Conservation (phyloP, 2,888 invertebrate species). For the Hypena proboscidalis region DNA sequence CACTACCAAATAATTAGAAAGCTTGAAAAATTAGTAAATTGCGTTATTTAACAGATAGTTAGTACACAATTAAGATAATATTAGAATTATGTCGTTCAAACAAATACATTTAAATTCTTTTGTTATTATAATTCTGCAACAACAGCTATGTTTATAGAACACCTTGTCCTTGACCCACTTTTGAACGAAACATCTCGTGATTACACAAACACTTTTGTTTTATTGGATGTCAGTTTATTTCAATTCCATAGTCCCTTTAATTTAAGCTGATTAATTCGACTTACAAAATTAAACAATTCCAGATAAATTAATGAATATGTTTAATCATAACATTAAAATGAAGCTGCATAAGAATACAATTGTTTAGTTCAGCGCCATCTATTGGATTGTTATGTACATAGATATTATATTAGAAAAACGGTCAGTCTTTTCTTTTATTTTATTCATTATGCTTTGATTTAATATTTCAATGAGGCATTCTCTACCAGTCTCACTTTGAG, state of each 20-base stretch:
- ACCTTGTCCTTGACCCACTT: constrained; percentile 70
- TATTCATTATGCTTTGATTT: too few relatives aligned
- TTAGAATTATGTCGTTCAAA: neutral
- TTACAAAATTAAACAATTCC: too few relatives aligned
- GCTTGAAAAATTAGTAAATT: constrained; percentile 56
- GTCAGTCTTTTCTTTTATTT: too few relatives aligned
- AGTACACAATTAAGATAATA: neutral
- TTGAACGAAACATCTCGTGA: constrained; percentile 58
- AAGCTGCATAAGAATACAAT: neutral
- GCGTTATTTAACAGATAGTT: neutral
- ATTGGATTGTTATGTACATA: constrained; percentile 7
- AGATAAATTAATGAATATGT: too few relatives aligned
- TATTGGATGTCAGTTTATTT: neutral
- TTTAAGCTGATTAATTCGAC: too few relatives aligned
- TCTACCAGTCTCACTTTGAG: too few relatives aligned
- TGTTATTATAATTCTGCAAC: constrained; percentile 8
- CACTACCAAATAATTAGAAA: constrained; percentile 63
- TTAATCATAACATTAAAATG: too few relatives aligned
- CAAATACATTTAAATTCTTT: neutral
- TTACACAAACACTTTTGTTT: constrained; percentile 12
- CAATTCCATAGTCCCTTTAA: too few relatives aligned
- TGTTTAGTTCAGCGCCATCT: constrained; percentile 11
- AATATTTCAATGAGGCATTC: too few relatives aligned
- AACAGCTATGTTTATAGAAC: constrained; percentile 37
- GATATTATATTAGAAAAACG: too few relatives aligned